Percentiles rank a stretch among this genome's conserved stretches.
These are phyloP conservation scores for Ormyrus rosae DNA, from an alignment of 2,888 invertebrate genomes.

Conservation along the genomic window DNA sequence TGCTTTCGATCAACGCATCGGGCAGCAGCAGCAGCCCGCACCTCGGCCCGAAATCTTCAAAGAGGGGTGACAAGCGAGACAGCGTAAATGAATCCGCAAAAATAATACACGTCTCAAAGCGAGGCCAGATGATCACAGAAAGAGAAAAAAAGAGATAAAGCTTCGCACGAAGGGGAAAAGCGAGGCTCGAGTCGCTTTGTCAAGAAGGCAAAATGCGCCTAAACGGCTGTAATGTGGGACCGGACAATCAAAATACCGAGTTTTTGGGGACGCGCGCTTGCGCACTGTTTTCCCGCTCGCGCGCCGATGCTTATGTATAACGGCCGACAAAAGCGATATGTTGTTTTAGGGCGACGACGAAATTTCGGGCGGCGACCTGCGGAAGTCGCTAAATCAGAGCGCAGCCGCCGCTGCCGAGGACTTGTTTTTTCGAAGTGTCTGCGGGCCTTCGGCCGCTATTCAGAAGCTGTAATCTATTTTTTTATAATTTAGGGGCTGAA, in stretches of 20 bases:
- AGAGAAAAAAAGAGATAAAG: constrained; percentile 12
- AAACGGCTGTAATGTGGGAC: constrained; percentile 71
- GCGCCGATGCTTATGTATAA: background rate
- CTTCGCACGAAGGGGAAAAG: constrained; percentile 53
- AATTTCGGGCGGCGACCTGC: constrained; percentile 6
- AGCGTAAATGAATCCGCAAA: constrained; percentile 3
- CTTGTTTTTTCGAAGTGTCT: constrained; percentile 28
- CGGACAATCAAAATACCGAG: constrained; percentile 69
- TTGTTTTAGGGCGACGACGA: constrained; percentile 55
- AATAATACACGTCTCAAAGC: background rate
- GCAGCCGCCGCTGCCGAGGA: constrained; percentile 13
- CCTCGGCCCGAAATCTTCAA: no score
- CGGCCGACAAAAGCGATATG: constrained; percentile 53
- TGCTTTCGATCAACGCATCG: no score
- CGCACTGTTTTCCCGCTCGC: constrained; percentile 11
- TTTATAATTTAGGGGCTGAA: constrained; percentile 11
- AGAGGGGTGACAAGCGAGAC: no score
- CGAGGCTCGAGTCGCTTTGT: constrained; percentile 73
- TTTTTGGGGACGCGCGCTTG: background rate
- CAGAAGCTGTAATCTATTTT: constrained; percentile 39
- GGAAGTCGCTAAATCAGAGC: constrained; percentile 56
- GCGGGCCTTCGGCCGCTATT: background rate
- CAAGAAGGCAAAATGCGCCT: constrained; percentile 74
- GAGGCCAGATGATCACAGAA: background rate
- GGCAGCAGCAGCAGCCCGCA: no score